These are phyloP conservation scores for Mus spicilegus DNA, from an alignment of 2,113 vertebrate species.

Conservation along the genomic window DNA sequence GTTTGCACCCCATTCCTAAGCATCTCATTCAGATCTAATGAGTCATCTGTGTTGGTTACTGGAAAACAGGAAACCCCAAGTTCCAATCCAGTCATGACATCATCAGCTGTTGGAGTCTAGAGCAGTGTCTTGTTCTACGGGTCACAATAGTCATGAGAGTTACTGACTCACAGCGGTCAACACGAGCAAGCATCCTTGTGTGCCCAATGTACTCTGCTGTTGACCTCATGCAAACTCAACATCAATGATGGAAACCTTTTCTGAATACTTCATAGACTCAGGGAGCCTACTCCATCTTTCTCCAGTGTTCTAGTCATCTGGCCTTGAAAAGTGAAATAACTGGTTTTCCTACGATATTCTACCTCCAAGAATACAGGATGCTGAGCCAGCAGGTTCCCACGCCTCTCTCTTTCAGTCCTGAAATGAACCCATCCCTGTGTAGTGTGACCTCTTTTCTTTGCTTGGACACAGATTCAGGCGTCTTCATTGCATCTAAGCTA, in stretches of 20 bases:
- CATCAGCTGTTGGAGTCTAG: constrained; percentile 37
- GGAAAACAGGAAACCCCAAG: constrained; percentile 74
- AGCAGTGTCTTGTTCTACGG: constrained; percentile 9
- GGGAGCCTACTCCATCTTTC: neutral
- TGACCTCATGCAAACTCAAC: neutral
- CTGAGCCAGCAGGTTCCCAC: neutral
- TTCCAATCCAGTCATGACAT: constrained; percentile 44
- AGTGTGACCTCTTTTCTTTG: neutral
- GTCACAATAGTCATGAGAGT: neutral
- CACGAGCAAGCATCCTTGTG: neutral
- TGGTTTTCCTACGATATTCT: neutral
- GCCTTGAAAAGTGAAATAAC: neutral
- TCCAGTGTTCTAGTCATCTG: neutral
- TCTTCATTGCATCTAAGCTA: neutral
- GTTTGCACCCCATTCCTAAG: constrained; percentile 43
- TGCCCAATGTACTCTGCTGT: neutral
- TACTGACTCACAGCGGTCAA: neutral
- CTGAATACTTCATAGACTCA: neutral
- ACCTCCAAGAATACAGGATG: neutral
- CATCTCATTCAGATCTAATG: constrained; percentile 60
- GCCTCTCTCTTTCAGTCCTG: fast-evolving
- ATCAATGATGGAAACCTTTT: neutral
- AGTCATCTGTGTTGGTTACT: constrained; percentile 61
- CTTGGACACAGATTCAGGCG: neutral
- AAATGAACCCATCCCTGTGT: neutral